Evolutionary conservation across 2,888 invertebrate genomes (phyloP).

Genomic region (Amiota mariae): DNA sequence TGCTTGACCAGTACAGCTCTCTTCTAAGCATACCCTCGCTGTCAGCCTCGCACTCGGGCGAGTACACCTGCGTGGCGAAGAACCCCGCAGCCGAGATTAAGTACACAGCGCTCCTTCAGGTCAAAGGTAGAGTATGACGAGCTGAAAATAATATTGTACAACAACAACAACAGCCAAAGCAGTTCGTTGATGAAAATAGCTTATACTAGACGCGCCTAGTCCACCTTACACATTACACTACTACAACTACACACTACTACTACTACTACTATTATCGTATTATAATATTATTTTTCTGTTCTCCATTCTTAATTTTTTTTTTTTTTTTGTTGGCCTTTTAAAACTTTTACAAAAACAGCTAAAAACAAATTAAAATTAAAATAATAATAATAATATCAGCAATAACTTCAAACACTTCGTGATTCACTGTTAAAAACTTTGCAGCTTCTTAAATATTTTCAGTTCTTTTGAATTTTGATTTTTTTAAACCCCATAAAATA

Average conservation of each 20-base stretch:
- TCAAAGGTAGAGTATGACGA: constrained; percentile 81
- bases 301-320: too few species aligned
- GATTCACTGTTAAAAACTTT: constrained; percentile 11
- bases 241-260: too few species aligned
- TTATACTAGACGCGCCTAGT: constrained; percentile 44
- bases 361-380: not conserved
- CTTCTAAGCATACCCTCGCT: constrained; percentile 85
- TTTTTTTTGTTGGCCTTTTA: not conserved
- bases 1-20: constrained; percentile 85
- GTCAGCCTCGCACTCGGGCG: constrained; percentile 83
- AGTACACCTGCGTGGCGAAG: constrained; percentile 85
- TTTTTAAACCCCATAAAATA: not conserved
- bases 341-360: constrained; percentile 3
- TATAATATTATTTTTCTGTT: not conserved
- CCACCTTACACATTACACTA: constrained; percentile 27
- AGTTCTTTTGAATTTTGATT: constrained; percentile 5
- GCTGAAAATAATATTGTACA: constrained; percentile 42
- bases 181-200: constrained; percentile 31
- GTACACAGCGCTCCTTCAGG: constrained; percentile 85
- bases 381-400: not conserved
- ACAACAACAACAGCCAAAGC: constrained; percentile 43
- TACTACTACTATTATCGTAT: too few species aligned
- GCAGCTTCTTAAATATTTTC: constrained; percentile 19
- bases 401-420: constrained; percentile 8
- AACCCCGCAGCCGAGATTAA: constrained; percentile 86